Percentiles rank a stretch among this genome's conserved stretches.
Conservation (phyloP, 2,113 vertebrate genomes). For the Neogale vison region DNA sequence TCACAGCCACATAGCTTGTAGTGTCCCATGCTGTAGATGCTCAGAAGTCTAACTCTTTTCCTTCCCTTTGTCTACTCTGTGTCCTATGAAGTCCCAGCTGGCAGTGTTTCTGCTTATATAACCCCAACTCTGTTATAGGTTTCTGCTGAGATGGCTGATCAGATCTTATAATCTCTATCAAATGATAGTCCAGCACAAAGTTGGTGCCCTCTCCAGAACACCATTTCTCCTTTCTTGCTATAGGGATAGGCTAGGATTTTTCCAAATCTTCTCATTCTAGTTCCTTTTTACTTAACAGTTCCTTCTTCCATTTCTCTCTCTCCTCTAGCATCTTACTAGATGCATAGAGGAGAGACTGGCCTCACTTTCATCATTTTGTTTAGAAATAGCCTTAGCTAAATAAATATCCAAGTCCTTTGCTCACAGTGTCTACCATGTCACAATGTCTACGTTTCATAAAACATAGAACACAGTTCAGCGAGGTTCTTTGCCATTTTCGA, state of each 20-base stretch:
- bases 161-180: background rate
- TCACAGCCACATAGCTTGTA: background rate
- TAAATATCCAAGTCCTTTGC: background rate
- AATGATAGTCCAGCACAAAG: background rate
- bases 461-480: background rate
- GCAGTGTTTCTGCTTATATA: background rate
- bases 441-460: background rate
- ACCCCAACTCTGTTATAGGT: background rate
- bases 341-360: background rate
- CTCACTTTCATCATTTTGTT: background rate
- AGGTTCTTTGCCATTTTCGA: too few species aligned
- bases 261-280: background rate
- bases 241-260: background rate
- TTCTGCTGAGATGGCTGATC: background rate
- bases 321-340: background rate
- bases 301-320: background rate
- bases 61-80: background rate
- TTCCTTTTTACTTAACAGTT: background rate
- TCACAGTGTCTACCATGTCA: background rate
- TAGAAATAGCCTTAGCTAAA: background rate
- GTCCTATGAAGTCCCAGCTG: background rate
- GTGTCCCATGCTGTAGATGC: too few species aligned
- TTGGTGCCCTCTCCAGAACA: background rate
- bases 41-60: background rate
- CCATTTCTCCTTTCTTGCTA: background rate